Base-by-base conservation (phyloP, 2,888 invertebrate genomes). In the Macroteleia sp. region DNA sequence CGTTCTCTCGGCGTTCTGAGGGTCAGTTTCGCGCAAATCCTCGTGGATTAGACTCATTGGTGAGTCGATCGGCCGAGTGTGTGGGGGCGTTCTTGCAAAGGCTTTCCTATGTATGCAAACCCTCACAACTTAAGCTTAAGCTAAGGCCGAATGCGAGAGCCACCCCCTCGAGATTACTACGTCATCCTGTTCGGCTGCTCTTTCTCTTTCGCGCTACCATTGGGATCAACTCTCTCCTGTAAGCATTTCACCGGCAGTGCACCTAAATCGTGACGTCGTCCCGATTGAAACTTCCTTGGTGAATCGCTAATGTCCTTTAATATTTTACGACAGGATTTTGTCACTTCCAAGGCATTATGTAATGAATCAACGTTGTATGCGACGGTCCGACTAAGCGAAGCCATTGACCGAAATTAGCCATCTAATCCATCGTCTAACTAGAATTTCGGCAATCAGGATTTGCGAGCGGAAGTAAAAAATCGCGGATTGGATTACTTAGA, bases 81-180 rank as follows among this genome's bases (percentile, higher is more conserved):
- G 48, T 39, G 66, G 56, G 73, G 59, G 62, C 36, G 73, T 74
- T 62, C 59, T 36, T 75, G 77, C 67, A 62, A 71, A 71, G 77
- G 78, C 74, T 78, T 57, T 74, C 57, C 82, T 82, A 83, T 88
- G 82, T 87, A 89, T 89, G 90, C 88, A 89, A 88, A 89, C 89
- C 90, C 89, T 87, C 85, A 85, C 83, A 88, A 88, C 87, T 89
- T 86, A 88, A 87, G 87, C 89, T 86, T 86, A 87, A 87, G 86
- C 90, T 88, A 88, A 89, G 89, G 87, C 87, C 85, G 81, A 82
- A 80, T 71, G 77, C 82, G 85, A 83, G 85, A 83, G 85, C 84
- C 85, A 87, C 87, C 86, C 89, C 86, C 86, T 83, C 73, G 88
- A 89, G 90, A 90, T 90, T 90, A 90, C 90, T 86, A 85, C 88